phyloP scores from a whole-genome alignment of 2,888 invertebrate genomes.

The Eupithecia inturbata region DNA sequence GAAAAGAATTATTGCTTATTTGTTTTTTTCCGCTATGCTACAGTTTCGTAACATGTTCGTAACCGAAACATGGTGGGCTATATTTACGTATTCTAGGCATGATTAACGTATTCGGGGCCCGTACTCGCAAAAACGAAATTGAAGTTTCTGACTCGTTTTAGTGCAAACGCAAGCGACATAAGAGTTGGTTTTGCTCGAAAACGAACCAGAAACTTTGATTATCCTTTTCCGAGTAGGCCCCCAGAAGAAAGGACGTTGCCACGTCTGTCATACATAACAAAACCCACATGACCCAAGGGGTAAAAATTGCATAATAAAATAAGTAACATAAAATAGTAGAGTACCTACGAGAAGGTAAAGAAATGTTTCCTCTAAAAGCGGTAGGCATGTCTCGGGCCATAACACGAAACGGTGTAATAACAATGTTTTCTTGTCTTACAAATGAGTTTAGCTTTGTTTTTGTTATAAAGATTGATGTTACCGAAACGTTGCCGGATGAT shows the following conservation, averaged over 20 bases:
- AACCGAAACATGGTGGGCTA: background rate
- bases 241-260: background rate
- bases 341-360: background rate
- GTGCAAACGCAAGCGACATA: no score
- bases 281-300: background rate
- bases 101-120: no score
- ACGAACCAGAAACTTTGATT: no score
- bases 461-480: conserved; percentile 14
- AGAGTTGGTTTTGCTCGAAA: no score
- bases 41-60: conserved; percentile 8
- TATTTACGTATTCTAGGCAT: background rate
- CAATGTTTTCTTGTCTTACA: conserved; percentile 25
- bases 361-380: conserved; percentile 30
- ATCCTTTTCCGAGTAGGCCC: no score
- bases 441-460: conserved; percentile 22
- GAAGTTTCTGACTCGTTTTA: no score
- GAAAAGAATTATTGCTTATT: conserved; percentile 34
- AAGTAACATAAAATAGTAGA: conserved; percentile 8
- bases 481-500: background rate
- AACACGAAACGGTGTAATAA: conserved; percentile 29
- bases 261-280: background rate
- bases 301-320: background rate
- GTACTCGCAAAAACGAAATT: no score
- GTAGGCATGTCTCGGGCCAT: conserved; percentile 18
- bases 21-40: conserved; percentile 34